Base-by-base conservation (phyloP, 1,140 invertebrate genomes). In the Drosophila navojoa region DNA sequence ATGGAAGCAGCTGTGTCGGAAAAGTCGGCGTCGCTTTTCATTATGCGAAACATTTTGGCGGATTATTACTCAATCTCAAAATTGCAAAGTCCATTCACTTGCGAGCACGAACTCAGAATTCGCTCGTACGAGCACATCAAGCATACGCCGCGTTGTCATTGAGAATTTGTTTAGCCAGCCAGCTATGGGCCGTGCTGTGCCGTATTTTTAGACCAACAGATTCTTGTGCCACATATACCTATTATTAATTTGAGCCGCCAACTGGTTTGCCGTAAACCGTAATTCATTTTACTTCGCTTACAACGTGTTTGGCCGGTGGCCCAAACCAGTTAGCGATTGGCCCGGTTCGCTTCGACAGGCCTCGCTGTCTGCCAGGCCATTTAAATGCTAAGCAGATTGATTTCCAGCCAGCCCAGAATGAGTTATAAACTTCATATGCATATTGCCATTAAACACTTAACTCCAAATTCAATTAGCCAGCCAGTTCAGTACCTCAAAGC, bases 81-180 rank as follows among this genome's bases (percentile, higher is more conserved):
- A 38, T 38, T 53, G 52, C 55, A 22, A 53, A 53, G 64, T 59
- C 80, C 80, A 82, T 82, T 82, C 80, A 84, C 80, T 82, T 79
- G 66, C 32, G 60, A 45, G 15, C 55, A 44, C 55, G 44, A 47
- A 59, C 6, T 47, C n/a, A 47, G 57, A 58, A 58, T 58, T 44
- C 40, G 25, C 25, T 13, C 42, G 68, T 54, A 77, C 19, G 19
- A 22, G 19, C 63, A 66, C 64, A 82, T 87, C 67, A 78, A 81
- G 79, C 69, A 86, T 86, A 86, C 82, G 82, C 79, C 82, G 79
- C 84, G 82, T 82, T 86, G 82, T 86, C 82, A 86, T 76, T 87
- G 82, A 76, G 82, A 79, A 64, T 32, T 29, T 63, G 60, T 53
- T 53, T 25, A 29, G 58, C 50, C 16, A 11, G n/a, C 15, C n/a